phyloP scores from a whole-genome alignment of 30 jellyfish, hydroid and myxozoan genomes.

The Hydra vulgaris region DNA sequence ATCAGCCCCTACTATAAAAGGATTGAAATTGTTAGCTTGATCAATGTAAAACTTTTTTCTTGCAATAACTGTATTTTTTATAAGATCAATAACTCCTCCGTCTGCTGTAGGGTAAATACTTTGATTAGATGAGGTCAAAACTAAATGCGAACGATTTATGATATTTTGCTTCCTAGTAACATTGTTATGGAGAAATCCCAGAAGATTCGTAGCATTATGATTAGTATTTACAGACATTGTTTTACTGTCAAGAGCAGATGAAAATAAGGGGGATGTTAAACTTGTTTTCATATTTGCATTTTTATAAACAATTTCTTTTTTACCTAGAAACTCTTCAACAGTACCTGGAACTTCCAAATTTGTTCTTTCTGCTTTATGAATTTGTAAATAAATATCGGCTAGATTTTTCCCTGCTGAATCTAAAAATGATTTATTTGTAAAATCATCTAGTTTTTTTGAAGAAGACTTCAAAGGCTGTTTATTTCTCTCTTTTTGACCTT shows the following conservation, averaged over 20 bases:
- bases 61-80: not conserved
- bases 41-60: not conserved
- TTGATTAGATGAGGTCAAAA: not conserved
- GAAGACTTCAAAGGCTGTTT: not conserved
- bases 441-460: not conserved
- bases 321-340: not conserved
- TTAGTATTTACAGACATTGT: not conserved
- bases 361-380: constrained; percentile 16
- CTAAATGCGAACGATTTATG: not conserved
- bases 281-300: not conserved
- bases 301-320: not conserved
- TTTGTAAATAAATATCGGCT: constrained; percentile 15
- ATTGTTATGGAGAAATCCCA: not conserved
- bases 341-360: not conserved
- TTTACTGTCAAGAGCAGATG: not conserved
- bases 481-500: not conserved
- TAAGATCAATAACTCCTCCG: not conserved
- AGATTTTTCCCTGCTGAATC: constrained; percentile 25
- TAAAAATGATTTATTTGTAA: constrained; percentile 4
- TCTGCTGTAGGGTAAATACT: not conserved
- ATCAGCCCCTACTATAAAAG: not conserved
- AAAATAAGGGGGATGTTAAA: no score
- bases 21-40: not conserved
- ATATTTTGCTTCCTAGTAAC: not conserved
- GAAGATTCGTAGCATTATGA: not conserved